Evolutionary conservation across 2,113 vertebrate species (phyloP).

Genomic region (Nothoprocta perdicaria): DNA sequence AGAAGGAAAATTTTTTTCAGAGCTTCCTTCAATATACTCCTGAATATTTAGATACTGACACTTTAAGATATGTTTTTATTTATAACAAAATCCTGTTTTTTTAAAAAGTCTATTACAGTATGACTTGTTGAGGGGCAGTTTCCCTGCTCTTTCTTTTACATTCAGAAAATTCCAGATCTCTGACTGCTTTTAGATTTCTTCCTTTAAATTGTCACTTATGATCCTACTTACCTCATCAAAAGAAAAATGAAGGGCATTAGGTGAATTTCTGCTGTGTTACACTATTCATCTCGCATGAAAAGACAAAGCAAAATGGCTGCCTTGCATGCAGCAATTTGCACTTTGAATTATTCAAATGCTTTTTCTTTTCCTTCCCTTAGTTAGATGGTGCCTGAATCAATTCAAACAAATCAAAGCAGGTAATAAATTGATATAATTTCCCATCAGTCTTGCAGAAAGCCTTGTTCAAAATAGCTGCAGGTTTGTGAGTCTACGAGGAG

Average conservation of each 20-base stretch:
- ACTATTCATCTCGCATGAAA: constrained; percentile 27
- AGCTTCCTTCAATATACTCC: background rate
- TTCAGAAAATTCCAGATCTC: background rate
- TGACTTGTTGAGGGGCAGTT: background rate
- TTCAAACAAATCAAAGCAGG: constrained; percentile 35
- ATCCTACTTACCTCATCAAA: constrained; percentile 15
- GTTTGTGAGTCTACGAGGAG: background rate
- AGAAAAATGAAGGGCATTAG: constrained; percentile 50
- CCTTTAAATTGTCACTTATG: background rate
- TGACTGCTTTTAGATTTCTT: background rate
- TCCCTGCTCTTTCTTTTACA: background rate
- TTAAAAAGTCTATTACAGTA: background rate
- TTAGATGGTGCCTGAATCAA: constrained; percentile 39
- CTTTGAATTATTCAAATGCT: constrained; percentile 47
- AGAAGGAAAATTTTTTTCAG: constrained; percentile 14
- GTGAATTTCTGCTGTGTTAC: constrained; percentile 14
- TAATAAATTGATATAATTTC: constrained; percentile 54
- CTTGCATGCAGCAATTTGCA: constrained; percentile 25
- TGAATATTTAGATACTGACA: background rate
- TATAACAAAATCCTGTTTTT: background rate
- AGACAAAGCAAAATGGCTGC: constrained; percentile 63
- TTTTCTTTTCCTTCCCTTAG: constrained; percentile 30
- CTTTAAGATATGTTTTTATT: background rate
- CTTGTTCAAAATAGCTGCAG: constrained; percentile 32
- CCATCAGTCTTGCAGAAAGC: constrained; percentile 33